Evolutionary conservation across 2,888 invertebrate genomes (phyloP).

Genomic region (Xanthorhoe designata): DNA sequence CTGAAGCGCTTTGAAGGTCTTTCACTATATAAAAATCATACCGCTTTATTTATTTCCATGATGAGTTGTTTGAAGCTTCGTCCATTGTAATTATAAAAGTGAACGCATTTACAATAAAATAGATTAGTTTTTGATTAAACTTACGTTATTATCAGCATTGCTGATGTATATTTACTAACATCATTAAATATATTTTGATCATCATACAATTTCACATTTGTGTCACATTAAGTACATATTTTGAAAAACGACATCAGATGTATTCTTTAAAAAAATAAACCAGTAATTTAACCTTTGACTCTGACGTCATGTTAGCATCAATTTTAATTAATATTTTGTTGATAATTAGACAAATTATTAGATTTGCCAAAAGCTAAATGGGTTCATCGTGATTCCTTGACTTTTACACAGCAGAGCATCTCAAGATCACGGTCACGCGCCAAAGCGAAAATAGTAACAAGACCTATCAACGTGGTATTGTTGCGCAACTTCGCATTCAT

Average conservation of each 20-base stretch:
- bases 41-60: constrained; percentile 32
- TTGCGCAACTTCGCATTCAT: constrained; percentile 27
- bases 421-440: constrained; percentile 44
- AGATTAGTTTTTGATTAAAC: background rate
- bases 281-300: background rate
- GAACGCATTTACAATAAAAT: background rate
- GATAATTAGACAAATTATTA: constrained; percentile 25
- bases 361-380: constrained; percentile 27
- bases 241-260: background rate
- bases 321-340: constrained; percentile 7
- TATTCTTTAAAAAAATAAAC: background rate
- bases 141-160: too few relatives aligned
- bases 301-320: background rate
- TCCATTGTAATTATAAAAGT: constrained; percentile 11
- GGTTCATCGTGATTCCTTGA: constrained; percentile 46
- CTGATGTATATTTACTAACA: too few relatives aligned
- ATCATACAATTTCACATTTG: too few relatives aligned
- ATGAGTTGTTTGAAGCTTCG: constrained; percentile 17
- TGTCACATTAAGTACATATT: too few relatives aligned
- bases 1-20: constrained; percentile 34
- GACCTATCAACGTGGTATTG: constrained; percentile 25
- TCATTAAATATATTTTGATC: too few relatives aligned
- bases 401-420: constrained; percentile 37
- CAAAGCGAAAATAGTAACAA: constrained; percentile 35
- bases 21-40: constrained; percentile 31